A percentile compares a stretch with the other conserved stretches of the same genome.
Evolutionary conservation across 2,888 invertebrate species (phyloP).

Genomic region (Monoplex corrugatus): DNA sequence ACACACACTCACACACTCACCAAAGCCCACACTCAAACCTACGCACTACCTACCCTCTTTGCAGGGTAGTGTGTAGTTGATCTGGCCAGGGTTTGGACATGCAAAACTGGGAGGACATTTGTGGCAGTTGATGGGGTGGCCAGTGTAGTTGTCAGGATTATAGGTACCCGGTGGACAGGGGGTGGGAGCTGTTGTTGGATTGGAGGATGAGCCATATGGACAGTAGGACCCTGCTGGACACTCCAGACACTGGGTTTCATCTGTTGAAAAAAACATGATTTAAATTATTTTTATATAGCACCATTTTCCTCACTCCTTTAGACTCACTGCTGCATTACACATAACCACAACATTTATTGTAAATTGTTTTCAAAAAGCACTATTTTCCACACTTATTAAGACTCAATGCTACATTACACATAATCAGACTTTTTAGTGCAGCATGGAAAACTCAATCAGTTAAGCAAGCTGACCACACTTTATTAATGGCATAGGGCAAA

Average conservation of each 20-base stretch:
- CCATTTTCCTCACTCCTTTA: not conserved
- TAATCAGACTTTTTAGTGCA: too few relatives aligned
- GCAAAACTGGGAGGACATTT: conserved; percentile 75
- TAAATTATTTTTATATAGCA: not conserved
- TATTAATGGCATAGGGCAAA: too few relatives aligned
- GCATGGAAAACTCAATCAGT: too few relatives aligned
- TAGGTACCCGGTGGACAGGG: conserved; percentile 77
- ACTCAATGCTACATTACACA: too few relatives aligned
- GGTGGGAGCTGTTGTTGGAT: conserved; percentile 70
- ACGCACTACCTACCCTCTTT: conserved; percentile 67
- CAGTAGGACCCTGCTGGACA: conserved; percentile 79
- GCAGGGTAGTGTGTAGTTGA: conserved; percentile 70
- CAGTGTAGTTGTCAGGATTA: conserved; percentile 71
- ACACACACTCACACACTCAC: too few relatives aligned
- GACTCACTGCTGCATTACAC: too few relatives aligned
- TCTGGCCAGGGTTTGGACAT: conserved; percentile 75
- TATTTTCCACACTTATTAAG: too few relatives aligned
- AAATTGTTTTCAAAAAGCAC: too few relatives aligned
- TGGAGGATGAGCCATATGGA: conserved; percentile 72
- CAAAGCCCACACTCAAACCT: not conserved
- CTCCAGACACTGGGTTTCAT: conserved; percentile 70
- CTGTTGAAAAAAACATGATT: conserved; percentile 55
- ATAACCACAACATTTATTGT: too few relatives aligned
- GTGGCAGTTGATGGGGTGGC: conserved; percentile 76
- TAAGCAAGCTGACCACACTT: too few relatives aligned